Conservation (phyloP, 2,888 invertebrate genomes). For the Busseola fusca region DNA sequence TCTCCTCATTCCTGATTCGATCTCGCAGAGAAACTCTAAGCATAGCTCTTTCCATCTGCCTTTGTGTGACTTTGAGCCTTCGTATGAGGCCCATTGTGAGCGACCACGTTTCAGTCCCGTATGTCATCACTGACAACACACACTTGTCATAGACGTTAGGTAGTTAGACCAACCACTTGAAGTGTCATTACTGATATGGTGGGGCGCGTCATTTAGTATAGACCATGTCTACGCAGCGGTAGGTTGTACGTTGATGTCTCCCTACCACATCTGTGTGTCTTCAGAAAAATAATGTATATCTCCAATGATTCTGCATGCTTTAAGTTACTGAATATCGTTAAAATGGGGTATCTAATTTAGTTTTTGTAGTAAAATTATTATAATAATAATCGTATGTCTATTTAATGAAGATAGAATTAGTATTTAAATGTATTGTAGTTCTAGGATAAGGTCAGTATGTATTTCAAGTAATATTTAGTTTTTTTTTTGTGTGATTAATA, state of each 20-base stretch:
- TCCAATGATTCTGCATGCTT: conserved; percentile 25
- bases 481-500: not conserved
- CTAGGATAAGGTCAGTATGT: not conserved
- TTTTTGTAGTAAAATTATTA: conserved; percentile 1
- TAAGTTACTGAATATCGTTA: conserved; percentile 4
- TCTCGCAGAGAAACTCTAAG: too few species aligned
- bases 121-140: too few species aligned
- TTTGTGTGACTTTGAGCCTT: too few species aligned
- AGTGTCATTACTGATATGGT: too few species aligned
- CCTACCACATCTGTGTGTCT: not conserved
- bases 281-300: not conserved
- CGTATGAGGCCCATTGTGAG: too few species aligned
- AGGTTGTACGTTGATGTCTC: not conserved
- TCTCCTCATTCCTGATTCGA: too few species aligned
- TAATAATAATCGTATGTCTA: conserved; percentile 18
- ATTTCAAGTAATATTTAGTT: conserved; percentile 11
- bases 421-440: conserved; percentile 37
- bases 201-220: too few species aligned
- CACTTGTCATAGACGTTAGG: too few species aligned
- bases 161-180: too few species aligned
- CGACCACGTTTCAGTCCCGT: too few species aligned
- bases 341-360: conserved; percentile 8
- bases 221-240: too few species aligned
- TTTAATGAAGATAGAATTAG: conserved; percentile 36
- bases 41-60: too few species aligned